A percentile compares a stretch with the other conserved stretches of the same genome.
phyloP scores from a whole-genome alignment of 2,113 vertebrate genomes.

The Hyla sarda region DNA sequence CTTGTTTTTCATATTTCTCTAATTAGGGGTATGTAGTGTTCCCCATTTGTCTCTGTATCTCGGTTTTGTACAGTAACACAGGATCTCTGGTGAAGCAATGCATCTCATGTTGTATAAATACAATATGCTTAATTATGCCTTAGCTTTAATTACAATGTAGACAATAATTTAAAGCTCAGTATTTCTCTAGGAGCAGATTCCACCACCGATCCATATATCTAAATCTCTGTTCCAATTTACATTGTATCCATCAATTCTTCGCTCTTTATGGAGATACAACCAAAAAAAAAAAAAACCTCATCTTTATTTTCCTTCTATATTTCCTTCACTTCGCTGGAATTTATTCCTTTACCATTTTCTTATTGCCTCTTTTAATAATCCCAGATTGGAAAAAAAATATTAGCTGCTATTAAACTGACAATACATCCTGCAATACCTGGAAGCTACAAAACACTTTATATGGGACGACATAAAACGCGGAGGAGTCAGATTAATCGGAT shows the following conservation, averaged over 20 bases:
- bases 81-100: not conserved
- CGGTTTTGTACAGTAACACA: not conserved
- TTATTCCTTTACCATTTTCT: conserved; percentile 35
- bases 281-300: conserved; percentile 3
- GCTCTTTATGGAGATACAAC: not conserved
- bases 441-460: conserved; percentile 52
- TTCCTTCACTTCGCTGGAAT: conserved; percentile 30
- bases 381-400: conserved; percentile 37
- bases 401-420: conserved; percentile 56
- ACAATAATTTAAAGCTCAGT: not conserved
- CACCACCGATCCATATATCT: not conserved
- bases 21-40: not conserved
- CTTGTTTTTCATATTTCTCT: not conserved
- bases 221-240: not conserved
- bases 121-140: not conserved
- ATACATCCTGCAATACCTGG: conserved; percentile 46
- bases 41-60: not conserved
- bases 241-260: conserved; percentile 9
- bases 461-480: conserved; percentile 21
- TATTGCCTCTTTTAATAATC: conserved; percentile 40
- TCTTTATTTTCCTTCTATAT: conserved; percentile 49
- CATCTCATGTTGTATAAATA: not conserved
- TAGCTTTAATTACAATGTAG: not conserved
- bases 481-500: conserved; percentile 20
- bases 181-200: not conserved